These are phyloP conservation scores for Fopius arisanus DNA, from an alignment of 1,140 invertebrate species.

Conservation along the genomic window DNA sequence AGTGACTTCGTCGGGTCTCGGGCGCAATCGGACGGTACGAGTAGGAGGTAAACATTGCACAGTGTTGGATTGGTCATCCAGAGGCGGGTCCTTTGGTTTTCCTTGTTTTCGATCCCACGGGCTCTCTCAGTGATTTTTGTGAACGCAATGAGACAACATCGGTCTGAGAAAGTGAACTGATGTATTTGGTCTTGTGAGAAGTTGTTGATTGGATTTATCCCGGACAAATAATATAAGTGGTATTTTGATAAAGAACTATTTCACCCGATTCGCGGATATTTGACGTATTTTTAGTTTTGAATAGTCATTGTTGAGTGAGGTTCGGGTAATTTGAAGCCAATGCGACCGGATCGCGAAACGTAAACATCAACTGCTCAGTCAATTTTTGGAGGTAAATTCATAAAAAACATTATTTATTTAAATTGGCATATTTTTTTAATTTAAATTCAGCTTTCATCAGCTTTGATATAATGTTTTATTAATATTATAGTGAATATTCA, in stretches of 20 bases:
- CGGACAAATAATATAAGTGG: no score
- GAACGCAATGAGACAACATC: conserved; percentile 15
- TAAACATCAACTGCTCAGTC: neutral
- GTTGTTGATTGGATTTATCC: no score
- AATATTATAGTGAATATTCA: no score
- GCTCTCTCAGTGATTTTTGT: conserved; percentile 22
- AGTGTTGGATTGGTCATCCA: conserved; percentile 58
- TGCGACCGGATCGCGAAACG: neutral
- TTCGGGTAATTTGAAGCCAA: neutral
- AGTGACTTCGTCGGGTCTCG: conserved; percentile 11
- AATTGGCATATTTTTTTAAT: no score
- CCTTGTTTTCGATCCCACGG: conserved; percentile 27
- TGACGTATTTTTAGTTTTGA: neutral
- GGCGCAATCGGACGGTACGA: conserved; percentile 36
- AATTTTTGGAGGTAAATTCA: neutral
- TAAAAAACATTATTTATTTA: neutral
- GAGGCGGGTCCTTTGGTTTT: conserved; percentile 60
- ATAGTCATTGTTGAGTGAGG: neutral
- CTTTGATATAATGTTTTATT: no score
- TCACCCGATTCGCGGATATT: neutral
- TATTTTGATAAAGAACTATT: neutral
- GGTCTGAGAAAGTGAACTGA: neutral
- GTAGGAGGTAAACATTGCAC: conserved; percentile 62
- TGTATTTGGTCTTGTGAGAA: neutral
- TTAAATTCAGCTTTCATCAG: no score